Evolutionary conservation across 2,888 invertebrate species (phyloP), one percentile per base, ranked within the genome.

Genomic region (Clepsis dumicolana): DNA sequence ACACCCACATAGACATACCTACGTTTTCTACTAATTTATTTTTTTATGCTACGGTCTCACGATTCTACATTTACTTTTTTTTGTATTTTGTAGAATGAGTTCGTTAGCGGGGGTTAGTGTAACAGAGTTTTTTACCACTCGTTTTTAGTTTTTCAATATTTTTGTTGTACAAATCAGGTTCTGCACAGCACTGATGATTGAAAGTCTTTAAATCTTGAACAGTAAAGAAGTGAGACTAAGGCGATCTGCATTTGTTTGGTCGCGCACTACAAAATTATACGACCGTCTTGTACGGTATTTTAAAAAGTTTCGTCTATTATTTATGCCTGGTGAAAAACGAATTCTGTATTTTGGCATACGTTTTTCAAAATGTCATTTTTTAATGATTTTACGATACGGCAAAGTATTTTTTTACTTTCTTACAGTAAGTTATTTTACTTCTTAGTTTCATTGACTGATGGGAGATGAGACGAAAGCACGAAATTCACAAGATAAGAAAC

Each of bases 21-120:
- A 62, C 50, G 54, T 38, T 32, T 64, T 65, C 73, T 76, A 77
- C 79, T 82, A 77, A 85, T 85, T 86, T 85, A 84, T 85, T 63
- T 57, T 65, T 67, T 56, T 67, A 62, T 50, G 56, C 27, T 56
- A 21, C 21, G 27, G 44, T 48, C 21, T 38, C 44, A 62, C 48
- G 29, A 18, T 66, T 32, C 27, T 44, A 44, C 29, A 24, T 52
- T 18, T 41, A 41, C 21, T 29, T 16, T n/a, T n/a, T 10, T 24
- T 35, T 14, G 24, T 35, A 7, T 54, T 59, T 59, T 16, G 5
- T 16, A 24, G 7, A 59, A 59, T 57, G 41, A 59, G 41, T 41
- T 59, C 7, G 25, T 59, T 41, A 25, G 41, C 38, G 41, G 7
- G n/a, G 14, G 25, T 27, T 52, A 52, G 25, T 21, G 48, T 12